Evolutionary conservation across 2,113 vertebrate species (phyloP).

Genomic region (Heteronetta atricapilla): DNA sequence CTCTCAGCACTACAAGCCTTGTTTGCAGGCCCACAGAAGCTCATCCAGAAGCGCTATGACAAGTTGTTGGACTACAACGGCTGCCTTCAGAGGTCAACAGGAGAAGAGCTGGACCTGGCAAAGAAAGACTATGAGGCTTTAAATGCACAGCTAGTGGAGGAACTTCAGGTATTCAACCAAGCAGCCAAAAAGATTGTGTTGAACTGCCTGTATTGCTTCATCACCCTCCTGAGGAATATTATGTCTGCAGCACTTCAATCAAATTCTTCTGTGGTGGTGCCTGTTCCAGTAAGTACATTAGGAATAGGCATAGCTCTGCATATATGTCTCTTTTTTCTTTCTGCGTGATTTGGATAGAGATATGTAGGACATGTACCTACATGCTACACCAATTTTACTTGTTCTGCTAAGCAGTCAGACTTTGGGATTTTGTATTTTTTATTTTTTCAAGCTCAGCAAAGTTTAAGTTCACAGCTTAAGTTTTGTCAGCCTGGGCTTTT

Average conservation of each 20-base stretch:
- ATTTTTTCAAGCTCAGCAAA: neutral
- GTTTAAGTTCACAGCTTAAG: neutral
- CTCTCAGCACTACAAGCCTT: slow-evolving; percentile 86
- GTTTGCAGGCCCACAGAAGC: slow-evolving; percentile 93
- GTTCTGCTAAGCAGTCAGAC: neutral
- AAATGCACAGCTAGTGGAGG: slow-evolving; percentile 91
- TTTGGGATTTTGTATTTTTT: neutral
- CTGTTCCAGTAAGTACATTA: slow-evolving; percentile 79
- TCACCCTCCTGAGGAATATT: slow-evolving; percentile 79
- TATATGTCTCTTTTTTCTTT: neutral
- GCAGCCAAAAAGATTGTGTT: slow-evolving; percentile 81
- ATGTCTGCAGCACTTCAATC: slow-evolving; percentile 66
- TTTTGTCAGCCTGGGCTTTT: neutral
- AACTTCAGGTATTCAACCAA: slow-evolving; percentile 90
- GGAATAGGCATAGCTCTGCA: neutral
- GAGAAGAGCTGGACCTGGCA: slow-evolving; percentile 83
- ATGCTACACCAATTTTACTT: neutral
- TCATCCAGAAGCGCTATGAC: slow-evolving; percentile 98
- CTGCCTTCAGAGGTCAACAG: slow-evolving; percentile 79
- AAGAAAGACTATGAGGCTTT: slow-evolving; percentile 92
- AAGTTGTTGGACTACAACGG: slow-evolving; percentile 94
- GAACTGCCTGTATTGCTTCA: slow-evolving; percentile 84
- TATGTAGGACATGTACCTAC: neutral
- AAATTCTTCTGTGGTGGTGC: slow-evolving; percentile 66
- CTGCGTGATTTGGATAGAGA: neutral